Evolutionary conservation across 2,797 vertebrate species (phyloP).

Genomic region (Anniella stebbinsi): DNA sequence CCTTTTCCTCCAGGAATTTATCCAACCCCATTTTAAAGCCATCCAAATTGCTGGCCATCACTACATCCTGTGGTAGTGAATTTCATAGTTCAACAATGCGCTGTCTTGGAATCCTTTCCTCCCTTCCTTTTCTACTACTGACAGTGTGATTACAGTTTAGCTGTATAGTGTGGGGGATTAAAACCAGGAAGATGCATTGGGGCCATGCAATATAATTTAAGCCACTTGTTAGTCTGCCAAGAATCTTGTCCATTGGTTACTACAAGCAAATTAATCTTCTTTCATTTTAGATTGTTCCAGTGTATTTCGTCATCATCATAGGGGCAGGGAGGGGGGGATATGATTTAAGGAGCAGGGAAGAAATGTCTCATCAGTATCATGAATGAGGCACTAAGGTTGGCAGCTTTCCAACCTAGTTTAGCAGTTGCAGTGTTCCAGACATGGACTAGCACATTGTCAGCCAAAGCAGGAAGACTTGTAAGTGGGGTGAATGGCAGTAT

Average conservation of each 20-base stretch:
- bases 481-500: background rate
- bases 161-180: background rate
- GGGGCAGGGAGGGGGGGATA: background rate
- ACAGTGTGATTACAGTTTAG: background rate
- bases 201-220: background rate
- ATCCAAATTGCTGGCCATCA: no score
- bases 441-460: background rate
- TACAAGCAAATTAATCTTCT: slow-evolving; percentile 3
- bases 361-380: background rate
- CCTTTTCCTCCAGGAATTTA: no score
- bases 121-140: no score
- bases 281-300: background rate
- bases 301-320: background rate
- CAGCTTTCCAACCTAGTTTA: slow-evolving; percentile 1
- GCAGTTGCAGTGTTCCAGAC: background rate
- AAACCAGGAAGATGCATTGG: background rate
- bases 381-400: background rate
- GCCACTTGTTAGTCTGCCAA: background rate
- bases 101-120: no score
- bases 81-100: no score
- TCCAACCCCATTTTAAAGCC: no score
- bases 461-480: background rate
- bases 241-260: background rate
- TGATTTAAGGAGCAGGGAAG: slow-evolving; percentile 1
- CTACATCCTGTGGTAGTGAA: no score